Conservation (phyloP, 2,888 invertebrate genomes). For the Euzetes globulus region DNA sequence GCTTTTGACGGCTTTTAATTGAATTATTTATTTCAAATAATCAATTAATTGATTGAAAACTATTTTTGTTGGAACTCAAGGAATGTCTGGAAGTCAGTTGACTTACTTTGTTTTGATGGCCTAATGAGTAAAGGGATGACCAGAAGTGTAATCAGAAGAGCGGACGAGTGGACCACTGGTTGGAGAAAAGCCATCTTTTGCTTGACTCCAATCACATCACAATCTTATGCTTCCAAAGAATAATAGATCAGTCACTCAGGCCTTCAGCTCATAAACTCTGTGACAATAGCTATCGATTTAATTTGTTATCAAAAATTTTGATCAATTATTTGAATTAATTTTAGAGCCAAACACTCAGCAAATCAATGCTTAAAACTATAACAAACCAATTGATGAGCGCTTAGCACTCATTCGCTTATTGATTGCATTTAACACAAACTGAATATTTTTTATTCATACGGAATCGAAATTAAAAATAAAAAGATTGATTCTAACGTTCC, state of each 20-base stretch:
- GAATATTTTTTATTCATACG: too few relatives aligned
- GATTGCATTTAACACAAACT: too few relatives aligned
- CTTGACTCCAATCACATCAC: constrained; percentile 1
- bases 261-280: background rate
- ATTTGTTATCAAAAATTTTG: background rate
- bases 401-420: too few relatives aligned
- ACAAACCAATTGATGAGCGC: too few relatives aligned
- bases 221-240: background rate
- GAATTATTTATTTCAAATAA: too few relatives aligned
- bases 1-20: too few relatives aligned
- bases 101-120: background rate
- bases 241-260: background rate
- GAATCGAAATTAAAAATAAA: too few relatives aligned
- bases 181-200: constrained; percentile 6
- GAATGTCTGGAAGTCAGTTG: too few relatives aligned
- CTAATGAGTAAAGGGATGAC: background rate
- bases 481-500: too few relatives aligned
- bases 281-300: background rate
- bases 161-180: background rate
- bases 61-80: too few relatives aligned
- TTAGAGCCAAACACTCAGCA: background rate
- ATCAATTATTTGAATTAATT: background rate
- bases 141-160: background rate
- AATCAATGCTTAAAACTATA: background rate
- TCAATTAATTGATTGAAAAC: too few relatives aligned